phyloP scores from a whole-genome alignment of 2,113 vertebrate genomes.

The Clupea harengus region DNA sequence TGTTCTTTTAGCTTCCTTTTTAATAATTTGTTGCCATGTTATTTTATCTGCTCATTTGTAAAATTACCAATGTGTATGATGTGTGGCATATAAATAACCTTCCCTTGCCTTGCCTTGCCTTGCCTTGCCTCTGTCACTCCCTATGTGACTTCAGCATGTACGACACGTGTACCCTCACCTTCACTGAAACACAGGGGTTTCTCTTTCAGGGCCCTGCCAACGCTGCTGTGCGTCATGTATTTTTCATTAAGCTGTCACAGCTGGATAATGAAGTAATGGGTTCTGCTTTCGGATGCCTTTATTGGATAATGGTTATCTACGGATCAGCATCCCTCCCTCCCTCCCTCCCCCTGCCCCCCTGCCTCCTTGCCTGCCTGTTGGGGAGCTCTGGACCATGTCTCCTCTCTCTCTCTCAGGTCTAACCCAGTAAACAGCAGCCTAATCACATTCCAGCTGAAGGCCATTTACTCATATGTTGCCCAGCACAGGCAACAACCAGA shows the following conservation, averaged over 20 bases:
- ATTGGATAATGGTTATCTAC: constrained; percentile 72
- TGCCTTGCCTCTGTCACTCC: too few relatives aligned
- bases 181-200: not conserved
- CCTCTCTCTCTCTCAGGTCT: constrained; percentile 59
- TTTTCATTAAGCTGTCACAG: constrained; percentile 44
- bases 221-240: constrained; percentile 26
- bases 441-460: constrained; percentile 66
- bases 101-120: too few relatives aligned
- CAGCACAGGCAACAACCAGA: constrained; percentile 57
- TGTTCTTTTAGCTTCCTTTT: too few relatives aligned
- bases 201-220: not conserved
- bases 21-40: too few relatives aligned
- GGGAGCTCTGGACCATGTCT: constrained; percentile 46
- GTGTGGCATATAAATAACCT: too few relatives aligned
- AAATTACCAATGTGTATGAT: too few relatives aligned
- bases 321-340: constrained; percentile 60
- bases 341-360: not conserved
- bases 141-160: too few relatives aligned
- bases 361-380: too few relatives aligned
- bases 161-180: too few relatives aligned
- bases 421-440: constrained; percentile 67
- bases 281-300: constrained; percentile 55
- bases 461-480: constrained; percentile 57
- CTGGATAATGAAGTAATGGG: constrained; percentile 64
- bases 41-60: too few relatives aligned